Conservation (phyloP, 2,797 vertebrate genomes). For the Otolemur crassicaudatus region DNA sequence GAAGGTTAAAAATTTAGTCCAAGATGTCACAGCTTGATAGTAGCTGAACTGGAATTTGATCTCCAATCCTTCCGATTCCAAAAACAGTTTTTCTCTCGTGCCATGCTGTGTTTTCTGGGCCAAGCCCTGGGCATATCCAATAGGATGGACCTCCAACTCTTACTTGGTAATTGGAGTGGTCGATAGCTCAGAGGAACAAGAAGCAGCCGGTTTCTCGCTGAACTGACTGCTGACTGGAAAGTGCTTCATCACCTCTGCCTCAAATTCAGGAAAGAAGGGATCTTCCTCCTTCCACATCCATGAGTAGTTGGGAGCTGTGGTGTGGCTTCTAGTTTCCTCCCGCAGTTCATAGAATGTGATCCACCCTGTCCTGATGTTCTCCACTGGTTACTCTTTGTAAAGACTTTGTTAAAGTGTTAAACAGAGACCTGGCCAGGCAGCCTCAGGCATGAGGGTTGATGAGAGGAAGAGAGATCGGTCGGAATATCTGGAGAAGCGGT, state of each 20-base stretch:
- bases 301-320: background rate
- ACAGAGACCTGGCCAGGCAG: background rate
- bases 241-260: background rate
- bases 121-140: background rate
- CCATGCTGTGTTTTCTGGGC: background rate
- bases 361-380: background rate
- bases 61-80: background rate
- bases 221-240: background rate
- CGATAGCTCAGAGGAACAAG: background rate
- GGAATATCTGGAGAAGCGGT: background rate
- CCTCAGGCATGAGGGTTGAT: rapidly evolving
- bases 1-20: background rate
- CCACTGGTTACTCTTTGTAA: background rate
- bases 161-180: background rate
- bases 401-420: background rate
- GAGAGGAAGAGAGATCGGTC: background rate
- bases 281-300: background rate
- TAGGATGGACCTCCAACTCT: background rate
- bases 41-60: constrained; percentile 25
- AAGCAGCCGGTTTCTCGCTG: background rate
- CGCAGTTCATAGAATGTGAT: background rate
- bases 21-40: background rate
- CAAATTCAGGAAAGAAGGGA: background rate
- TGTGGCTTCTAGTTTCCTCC: background rate
- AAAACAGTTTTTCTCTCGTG: background rate